These are phyloP conservation scores for Corythucha ciliata DNA, from an alignment of 2,888 invertebrate species.

Conservation along the genomic window DNA sequence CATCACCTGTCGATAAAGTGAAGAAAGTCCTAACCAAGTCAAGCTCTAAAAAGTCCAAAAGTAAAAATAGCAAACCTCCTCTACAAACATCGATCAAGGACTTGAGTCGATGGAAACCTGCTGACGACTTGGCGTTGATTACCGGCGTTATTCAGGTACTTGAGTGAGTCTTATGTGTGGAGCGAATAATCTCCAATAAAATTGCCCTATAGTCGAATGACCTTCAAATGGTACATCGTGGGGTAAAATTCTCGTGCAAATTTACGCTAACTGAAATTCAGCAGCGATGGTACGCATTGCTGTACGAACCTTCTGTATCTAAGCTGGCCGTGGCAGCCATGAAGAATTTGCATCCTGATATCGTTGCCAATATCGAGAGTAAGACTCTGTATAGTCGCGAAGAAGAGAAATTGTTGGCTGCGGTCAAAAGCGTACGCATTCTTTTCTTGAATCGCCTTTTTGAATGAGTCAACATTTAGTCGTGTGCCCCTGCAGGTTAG, in stretches of 20 bases:
- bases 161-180: background rate
- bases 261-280: slow-evolving; percentile 90
- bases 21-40: slow-evolving; percentile 21
- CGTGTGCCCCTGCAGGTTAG: slow-evolving; percentile 34
- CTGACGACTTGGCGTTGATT: slow-evolving; percentile 89
- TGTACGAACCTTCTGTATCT: slow-evolving; percentile 91
- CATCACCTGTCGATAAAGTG: slow-evolving; percentile 24
- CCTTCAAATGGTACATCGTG: slow-evolving; percentile 63
- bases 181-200: background rate
- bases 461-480: slow-evolving; percentile 1
- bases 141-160: slow-evolving; percentile 80
- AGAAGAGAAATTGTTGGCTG: slow-evolving; percentile 78
- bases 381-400: slow-evolving; percentile 80
- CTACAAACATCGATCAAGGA: slow-evolving; percentile 69
- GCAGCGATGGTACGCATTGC: slow-evolving; percentile 88
- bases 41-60: slow-evolving; percentile 24
- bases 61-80: slow-evolving; percentile 54
- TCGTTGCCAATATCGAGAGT: slow-evolving; percentile 75
- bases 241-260: slow-evolving; percentile 90
- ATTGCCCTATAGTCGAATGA: slow-evolving; percentile 47
- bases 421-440: slow-evolving; percentile 61
- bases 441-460: background rate
- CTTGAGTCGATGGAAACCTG: slow-evolving; percentile 91
- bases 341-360: slow-evolving; percentile 85
- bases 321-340: slow-evolving; percentile 85